These are phyloP conservation scores for Colletes collaris DNA, from an alignment of 2,888 invertebrate species.

Conservation along the genomic window DNA sequence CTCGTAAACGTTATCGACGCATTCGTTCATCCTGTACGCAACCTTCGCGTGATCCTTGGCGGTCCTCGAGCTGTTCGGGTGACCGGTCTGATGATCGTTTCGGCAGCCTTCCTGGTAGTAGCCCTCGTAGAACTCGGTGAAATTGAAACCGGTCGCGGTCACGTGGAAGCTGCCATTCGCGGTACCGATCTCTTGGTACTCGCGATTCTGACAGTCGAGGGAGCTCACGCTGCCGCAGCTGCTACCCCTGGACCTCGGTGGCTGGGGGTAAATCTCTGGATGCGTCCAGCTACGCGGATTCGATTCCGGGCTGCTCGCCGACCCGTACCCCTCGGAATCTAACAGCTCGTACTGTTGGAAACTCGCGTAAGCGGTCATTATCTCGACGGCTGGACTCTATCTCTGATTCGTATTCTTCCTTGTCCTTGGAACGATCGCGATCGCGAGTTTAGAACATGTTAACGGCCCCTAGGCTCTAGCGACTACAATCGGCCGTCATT, in stretches of 20 bases:
- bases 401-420: not conserved
- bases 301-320: conserved; percentile 80
- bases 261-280: conserved; percentile 77
- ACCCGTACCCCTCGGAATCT: conserved; percentile 80
- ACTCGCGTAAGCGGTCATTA: conserved; percentile 66
- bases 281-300: conserved; percentile 73
- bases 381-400: conserved; percentile 16
- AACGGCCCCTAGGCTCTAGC: not conserved
- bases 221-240: conserved; percentile 79
- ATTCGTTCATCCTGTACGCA: conserved; percentile 67
- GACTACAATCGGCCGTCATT: conserved; percentile 27
- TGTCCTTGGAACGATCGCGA: not conserved
- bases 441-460: not conserved
- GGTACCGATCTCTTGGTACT: conserved; percentile 70
- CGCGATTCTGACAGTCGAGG: conserved; percentile 75
- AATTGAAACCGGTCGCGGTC: conserved; percentile 65
- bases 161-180: conserved; percentile 59
- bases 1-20: conserved; percentile 66
- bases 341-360: conserved; percentile 77
- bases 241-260: conserved; percentile 78
- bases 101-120: conserved; percentile 73
- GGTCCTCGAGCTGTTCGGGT: conserved; percentile 43
- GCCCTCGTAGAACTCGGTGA: conserved; percentile 77
- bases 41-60: conserved; percentile 67
- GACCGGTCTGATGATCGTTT: conserved; percentile 46